Base-by-base conservation (phyloP, 2,113 vertebrate species). In the Circaetus cinerascens region DNA sequence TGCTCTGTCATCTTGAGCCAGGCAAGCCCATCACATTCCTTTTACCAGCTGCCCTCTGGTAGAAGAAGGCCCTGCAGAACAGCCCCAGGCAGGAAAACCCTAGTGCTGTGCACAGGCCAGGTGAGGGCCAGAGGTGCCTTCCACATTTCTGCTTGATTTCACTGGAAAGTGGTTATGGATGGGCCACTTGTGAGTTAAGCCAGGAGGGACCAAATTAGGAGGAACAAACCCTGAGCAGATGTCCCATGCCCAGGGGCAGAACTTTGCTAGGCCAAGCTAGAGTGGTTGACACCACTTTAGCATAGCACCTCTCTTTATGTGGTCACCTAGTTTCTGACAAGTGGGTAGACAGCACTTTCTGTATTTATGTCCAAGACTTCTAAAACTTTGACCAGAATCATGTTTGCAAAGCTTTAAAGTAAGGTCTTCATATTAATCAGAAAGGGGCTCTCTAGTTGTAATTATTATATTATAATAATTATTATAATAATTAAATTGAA, bases 1-100 rank as follows among this genome's bases (percentile, higher is more conserved):
- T 46, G 32, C 29, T 77, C 32, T 88, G 75, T 94, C 71, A 73
- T 75, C 71, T 55, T 7, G 55, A 97, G 84, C 74, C 69, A 77
- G 67, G 38, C 50, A 85, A 90, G 17, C 13, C 55, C 34, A 48
- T 41, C 40, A 41, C 34, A 57, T n/a, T 76, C 32, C 38, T 82
- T 86, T 55, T 59, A 53, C 45, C 77, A 86, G 88, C 71, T 95
- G 93, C 87, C 93, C 89, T 94, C 94, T 95, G 77, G 66, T 93
- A 84, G 89, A 86, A 96, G 48, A 45, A 43, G n/a, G 15, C 29
- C 87, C 84, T 79, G 69, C 38, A 78, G 56, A 75, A 51, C 26
- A 78, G 16, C 23, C 32, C 7, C 13, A 5, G 15, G 43, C 12
- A 68, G 53, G n/a, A 81, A 75, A 90, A n/a, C 2, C 5, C 41